Evolutionary conservation across 2,113 vertebrate genomes (phyloP).

Genomic region (Opisthocomus hoazin): DNA sequence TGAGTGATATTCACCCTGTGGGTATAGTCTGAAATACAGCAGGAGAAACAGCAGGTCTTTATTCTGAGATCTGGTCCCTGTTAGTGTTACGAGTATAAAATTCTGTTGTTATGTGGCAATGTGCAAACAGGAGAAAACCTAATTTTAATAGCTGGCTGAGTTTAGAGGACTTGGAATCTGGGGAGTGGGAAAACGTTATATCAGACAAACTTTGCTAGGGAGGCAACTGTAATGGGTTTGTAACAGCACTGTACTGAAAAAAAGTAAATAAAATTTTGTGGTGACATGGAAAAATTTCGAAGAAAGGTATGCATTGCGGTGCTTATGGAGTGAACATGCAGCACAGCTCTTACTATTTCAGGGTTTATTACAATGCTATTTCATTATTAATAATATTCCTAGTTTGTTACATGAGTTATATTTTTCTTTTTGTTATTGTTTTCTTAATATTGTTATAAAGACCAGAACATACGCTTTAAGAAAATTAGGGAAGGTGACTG

Average conservation of each 20-base stretch:
- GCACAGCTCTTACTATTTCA: background rate
- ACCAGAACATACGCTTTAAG: background rate
- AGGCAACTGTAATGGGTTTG: background rate
- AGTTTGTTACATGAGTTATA: background rate
- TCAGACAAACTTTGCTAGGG: background rate
- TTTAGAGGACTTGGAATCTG: background rate
- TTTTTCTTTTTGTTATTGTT: background rate
- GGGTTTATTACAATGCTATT: background rate
- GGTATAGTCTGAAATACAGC: background rate
- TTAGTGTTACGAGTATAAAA: background rate
- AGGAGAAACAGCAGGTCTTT: background rate
- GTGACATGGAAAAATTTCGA: background rate
- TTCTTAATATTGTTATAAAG: background rate
- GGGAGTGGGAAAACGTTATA: background rate
- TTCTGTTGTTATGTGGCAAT: background rate
- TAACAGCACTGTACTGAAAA: background rate
- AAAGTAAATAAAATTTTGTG: background rate
- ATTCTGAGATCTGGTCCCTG: background rate
- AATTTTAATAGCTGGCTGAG: background rate
- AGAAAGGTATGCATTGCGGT: background rate
- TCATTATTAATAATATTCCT: background rate
- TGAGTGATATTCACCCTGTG: rapidly evolving
- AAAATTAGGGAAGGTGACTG: background rate
- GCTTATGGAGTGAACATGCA: background rate
- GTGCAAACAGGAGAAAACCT: background rate